phyloP scores from a whole-genome alignment of 2,113 vertebrate species.

The Mormyrus lacerda region DNA sequence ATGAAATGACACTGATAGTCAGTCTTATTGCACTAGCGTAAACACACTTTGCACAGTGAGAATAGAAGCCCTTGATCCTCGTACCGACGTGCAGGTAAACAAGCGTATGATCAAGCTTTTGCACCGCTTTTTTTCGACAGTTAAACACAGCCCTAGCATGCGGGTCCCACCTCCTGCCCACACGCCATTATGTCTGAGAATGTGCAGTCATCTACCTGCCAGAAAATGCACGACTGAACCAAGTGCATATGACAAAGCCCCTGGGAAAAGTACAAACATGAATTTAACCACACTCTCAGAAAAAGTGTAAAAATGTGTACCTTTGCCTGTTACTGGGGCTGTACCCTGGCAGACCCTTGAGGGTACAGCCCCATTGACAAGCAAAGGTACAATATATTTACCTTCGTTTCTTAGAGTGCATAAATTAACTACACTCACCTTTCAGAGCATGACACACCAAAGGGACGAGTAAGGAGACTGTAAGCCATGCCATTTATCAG shows the following conservation, averaged over 20 bases:
- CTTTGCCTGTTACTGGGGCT: too few species aligned
- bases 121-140: background rate
- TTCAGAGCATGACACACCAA: background rate
- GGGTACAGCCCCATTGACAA: too few species aligned
- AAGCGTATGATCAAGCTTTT: background rate
- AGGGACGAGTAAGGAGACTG: background rate
- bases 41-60: background rate
- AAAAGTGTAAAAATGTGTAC: too few species aligned
- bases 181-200: background rate
- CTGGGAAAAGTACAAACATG: background rate
- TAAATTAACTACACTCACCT: background rate
- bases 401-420: too few species aligned
- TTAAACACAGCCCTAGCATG: background rate
- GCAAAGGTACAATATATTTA: too few species aligned
- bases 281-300: background rate
- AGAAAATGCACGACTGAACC: background rate
- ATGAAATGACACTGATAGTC: background rate
- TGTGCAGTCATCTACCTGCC: background rate
- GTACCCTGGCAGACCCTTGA: too few species aligned
- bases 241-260: background rate
- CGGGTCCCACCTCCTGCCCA: background rate
- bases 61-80: background rate
- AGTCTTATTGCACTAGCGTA: background rate
- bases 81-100: background rate
- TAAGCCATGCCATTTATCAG: conserved; percentile 16